phyloP scores from a whole-genome alignment of 2,888 invertebrate species.

The Clepsis dumicolana region DNA sequence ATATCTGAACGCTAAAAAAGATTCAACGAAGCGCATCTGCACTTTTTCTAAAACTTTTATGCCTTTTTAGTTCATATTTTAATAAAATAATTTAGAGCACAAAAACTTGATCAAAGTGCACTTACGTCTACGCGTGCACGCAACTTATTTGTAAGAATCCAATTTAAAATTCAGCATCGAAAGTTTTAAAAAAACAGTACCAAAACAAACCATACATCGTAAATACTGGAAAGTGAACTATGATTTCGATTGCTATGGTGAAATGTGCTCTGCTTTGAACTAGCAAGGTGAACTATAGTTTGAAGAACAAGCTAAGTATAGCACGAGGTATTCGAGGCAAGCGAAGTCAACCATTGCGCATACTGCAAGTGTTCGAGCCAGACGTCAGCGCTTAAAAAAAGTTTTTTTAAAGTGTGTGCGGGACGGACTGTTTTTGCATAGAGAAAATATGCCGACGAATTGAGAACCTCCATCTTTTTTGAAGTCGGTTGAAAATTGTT shows the following conservation, averaged over 20 bases:
- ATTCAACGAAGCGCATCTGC: no score
- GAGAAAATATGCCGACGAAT: no score
- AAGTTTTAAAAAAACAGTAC: constrained; percentile 34
- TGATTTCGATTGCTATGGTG: constrained; percentile 16
- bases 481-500: no score
- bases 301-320: constrained; percentile 13
- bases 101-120: constrained; percentile 14
- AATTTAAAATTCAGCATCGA: constrained; percentile 37
- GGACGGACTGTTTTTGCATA: constrained; percentile 8
- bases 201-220: constrained; percentile 42
- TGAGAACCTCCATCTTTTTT: no score
- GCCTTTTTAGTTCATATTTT: not conserved
- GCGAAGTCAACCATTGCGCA: constrained; percentile 30
- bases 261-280: not conserved
- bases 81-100: constrained; percentile 22
- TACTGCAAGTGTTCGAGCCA: constrained; percentile 18
- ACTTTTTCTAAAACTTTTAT: not conserved
- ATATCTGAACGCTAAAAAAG: no score
- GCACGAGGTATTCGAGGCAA: constrained; percentile 24
- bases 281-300: constrained; percentile 9
- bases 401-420: constrained; percentile 26
- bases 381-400: constrained; percentile 29
- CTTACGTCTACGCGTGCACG: no score
- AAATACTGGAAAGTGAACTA: constrained; percentile 43
- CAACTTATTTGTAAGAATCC: constrained; percentile 36